Evolutionary conservation across 2,888 invertebrate genomes (phyloP), one percentile per base, ranked within the genome.

Genomic region (Dasysyrphus tricinctus): DNA sequence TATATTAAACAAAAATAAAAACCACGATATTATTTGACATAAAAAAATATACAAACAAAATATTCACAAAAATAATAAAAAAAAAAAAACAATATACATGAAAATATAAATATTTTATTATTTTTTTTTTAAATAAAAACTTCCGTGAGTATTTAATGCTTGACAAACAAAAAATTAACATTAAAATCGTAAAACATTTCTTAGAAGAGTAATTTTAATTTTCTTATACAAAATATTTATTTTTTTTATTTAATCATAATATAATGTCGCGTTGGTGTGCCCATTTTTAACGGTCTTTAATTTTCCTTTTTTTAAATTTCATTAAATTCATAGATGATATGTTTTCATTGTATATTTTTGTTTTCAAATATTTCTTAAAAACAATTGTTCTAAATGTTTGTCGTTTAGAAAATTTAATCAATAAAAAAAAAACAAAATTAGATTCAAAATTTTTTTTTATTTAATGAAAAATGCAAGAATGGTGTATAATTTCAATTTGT

Each of bases 111-210:
- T 80, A 88, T 88, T 88, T 81, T 81, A 67, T 88, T 73, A 86
- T 69, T 87, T 83, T 74, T 57, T 79, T 42, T 54, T 54, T 29
- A 37, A n/a, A 77, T 34, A 78, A 70, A 74, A 72, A 79, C 73
- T 47, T 85, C 88, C 87, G 88, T 88, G 88, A 88, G 88, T 88
- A 88, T 88, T 78, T 87, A 76, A 82, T 84, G 86, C 86, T 76
- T 87, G 75, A 88, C 75, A n/a, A n/a, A n/a, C n/a, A n/a, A n/a
- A n/a, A n/a, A n/a, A 80, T 61, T 76, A 32, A 32, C 2, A 32
- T 32, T 32, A 32, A 77, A 34, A 72, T 44, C 69, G 39, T 39
- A 24, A n/a, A n/a, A 54, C 24, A 54, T 69, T 34, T 49, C n/a
- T 51, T 65, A 65, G 32, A 67, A 67, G 12, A 67, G 12, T 69